Evolutionary conservation across 2,113 vertebrate species (phyloP), one percentile per base, ranked within the genome.

Genomic region (Cavia aperea): DNA sequence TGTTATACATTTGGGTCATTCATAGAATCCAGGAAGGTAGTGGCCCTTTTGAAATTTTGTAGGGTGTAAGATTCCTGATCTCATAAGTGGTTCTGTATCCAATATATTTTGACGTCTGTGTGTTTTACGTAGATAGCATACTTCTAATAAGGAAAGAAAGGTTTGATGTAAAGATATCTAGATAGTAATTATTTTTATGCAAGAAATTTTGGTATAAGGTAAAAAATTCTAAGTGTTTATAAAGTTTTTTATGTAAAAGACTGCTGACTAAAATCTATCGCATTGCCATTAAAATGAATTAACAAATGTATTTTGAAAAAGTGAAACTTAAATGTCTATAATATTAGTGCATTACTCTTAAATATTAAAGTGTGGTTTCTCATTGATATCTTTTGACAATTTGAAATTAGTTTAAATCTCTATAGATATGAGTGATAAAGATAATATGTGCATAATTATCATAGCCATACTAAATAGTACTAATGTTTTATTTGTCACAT

Each of bases 291-390:
- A 56, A 85, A 83, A 81, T 83, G 23, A 81, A 33, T 31, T 82
- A 68, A 85, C 51, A 84, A 87, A 51, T 82, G 63, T 92, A 65
- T 54, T 90, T 81, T 89, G 39, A 58, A 81, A 90, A 92, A 72
- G 16, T 46, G 2, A 78, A 92, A 86, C 81, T 88, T 82, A 79
- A 77, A 92, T 91, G 2, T 90, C 18, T 84, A 19, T 70, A 10
- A 19, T 87, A 26, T 68, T 72, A 83, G 78, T 72, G 21, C 29
- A 51, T 31, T 49, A 46, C 49, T 29, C 87, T 43, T 81, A n/a
- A 39, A 66, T 23, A 89, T 84, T 43, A 21, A 39, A 85, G 23
- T 7, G 13, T 82, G 9, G 12, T 92, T 75, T 88, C 10, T 24
- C 73, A 33, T 79, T 68, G 7, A 63, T 33, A 29, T 58, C 7